Base-by-base conservation (phyloP, 2,113 vertebrate species). In the Mesocricetus auratus region DNA sequence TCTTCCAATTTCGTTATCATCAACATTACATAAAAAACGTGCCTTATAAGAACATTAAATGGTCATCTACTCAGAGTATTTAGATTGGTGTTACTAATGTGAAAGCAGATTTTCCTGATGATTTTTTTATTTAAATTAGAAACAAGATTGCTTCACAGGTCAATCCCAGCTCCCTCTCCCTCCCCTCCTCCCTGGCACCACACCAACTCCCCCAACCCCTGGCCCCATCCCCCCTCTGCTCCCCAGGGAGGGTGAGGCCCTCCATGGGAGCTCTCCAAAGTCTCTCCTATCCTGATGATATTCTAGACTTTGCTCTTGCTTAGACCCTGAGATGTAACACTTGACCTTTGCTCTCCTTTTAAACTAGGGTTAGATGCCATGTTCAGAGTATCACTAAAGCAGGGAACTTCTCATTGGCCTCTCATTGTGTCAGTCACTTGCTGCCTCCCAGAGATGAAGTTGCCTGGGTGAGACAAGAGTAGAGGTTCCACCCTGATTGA, bases 361-460 rank as follows among this genome's bases (percentile, higher is more conserved):
- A 69, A 88, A 89, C 56, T 95, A 77, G 4, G 26, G 8, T 33
- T 71, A 29, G 19, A 8, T 92, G 68, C 16, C 36, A 24, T 53
- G 90, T 95, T 93, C 73, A n/a, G 36, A 95, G 88, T 68, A 66
- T 88, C 64, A 66, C 92, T 96, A 90, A 79, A 85, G 39, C 10
- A 19, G 13, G 88, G 75, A 53, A 9, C 19, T 60, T 93, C 26
- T 91, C 29, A 73, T 60, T 83, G 21, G 66, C 83, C 4, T 36
- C 17, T 92, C 90, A 86, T 89, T 91, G 73, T 3, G 53, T 73
- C 92, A 66, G 62, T 42, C 31, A 12, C n/a, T 94, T 73, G 71
- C 17, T 89, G 47, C 1, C 24, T 96, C 58, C 86, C n/a, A 91
- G 26, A 58, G 56, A 2, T 29, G 53, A 22, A 82, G 31, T 86